Base-by-base conservation (phyloP, 1,140 invertebrate species). In the Cataglyphis hispanica region DNA sequence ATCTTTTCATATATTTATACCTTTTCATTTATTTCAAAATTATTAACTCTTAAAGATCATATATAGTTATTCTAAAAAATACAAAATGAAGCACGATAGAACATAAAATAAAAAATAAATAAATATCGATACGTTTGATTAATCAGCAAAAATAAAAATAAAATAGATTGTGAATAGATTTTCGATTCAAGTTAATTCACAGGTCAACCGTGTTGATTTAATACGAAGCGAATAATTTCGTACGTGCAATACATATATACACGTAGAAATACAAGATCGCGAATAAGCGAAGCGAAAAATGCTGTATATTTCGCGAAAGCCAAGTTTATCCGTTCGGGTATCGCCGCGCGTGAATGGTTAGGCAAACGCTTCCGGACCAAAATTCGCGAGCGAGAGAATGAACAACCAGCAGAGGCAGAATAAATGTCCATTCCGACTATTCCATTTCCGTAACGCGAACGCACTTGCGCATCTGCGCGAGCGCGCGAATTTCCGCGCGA, bases 381-480 rank as follows among this genome's bases (percentile, higher is more conserved):
- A 27, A 11, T 6, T 27, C 13, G 6, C 46, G n/a, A 27, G 10
- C 40, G 46, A 69, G 46, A 37, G n/a, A 25, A 6, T 43, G 7
- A 25, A 16, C 0, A 13, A 19, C 34, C 1, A 37, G 2, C 1
- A n/a, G 11, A 66, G 19, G 34, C 22, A 16, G 6, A 25, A 61
- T 31, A 66, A 40, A 40, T 46, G 25, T 58, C 2, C n/a, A 40
- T 84, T 87, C 11, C 16, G 22, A 34, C 67, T 43, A 61, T 74
- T 72, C 63, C 22, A 19, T 86, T 81, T 43, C 16, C 25, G 63
- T 86, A 69, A 22, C 34, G 16, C 43, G 76, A 81, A 43, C n/a
- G 58, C 70, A 72, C 16, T 37, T 37, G 34, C 25, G 64, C 19
- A 37, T 27, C 34, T 37, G 40, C 7, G 22, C 22, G 31, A 2